A percentile compares a stretch with the other conserved stretches of the same genome.
Conservation (phyloP, 2,888 invertebrate genomes). For the Peribatodes rhomboidaria region DNA sequence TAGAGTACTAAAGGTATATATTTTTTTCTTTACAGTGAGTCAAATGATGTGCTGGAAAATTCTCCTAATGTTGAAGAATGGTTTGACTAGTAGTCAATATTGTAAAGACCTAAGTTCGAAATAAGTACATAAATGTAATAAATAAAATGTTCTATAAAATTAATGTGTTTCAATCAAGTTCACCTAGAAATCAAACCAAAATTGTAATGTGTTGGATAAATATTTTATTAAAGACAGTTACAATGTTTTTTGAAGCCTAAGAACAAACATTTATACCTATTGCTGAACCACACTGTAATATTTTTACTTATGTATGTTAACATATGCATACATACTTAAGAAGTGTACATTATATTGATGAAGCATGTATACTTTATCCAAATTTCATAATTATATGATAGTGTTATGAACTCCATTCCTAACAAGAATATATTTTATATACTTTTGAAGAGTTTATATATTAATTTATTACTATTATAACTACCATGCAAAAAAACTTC, state of each 20-base stretch:
- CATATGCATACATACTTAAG: conserved; percentile 68
- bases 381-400: conserved; percentile 72
- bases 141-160: conserved; percentile 21
- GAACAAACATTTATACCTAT: conserved; percentile 75
- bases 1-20: not conserved
- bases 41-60: conserved; percentile 93
- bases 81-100: conserved; percentile 78
- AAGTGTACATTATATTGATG: conserved; percentile 63
- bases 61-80: conserved; percentile 95
- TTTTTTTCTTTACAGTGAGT: conserved; percentile 89
- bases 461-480: conserved; percentile 71
- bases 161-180: conserved; percentile 23
- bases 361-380: conserved; percentile 68
- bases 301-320: conserved; percentile 61
- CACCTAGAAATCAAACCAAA: conserved; percentile 46
- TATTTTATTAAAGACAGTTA: conserved; percentile 83
- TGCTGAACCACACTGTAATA: conserved; percentile 73
- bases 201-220: conserved; percentile 76
- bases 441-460: conserved; percentile 67
- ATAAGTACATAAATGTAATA: conserved; percentile 27
- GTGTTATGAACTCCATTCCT: conserved; percentile 67
- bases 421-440: conserved; percentile 66
- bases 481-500: conserved; percentile 81
- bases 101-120: conserved; percentile 38
- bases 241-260: conserved; percentile 78